These are phyloP conservation scores for Gambusia yucatana DNA, from an alignment of 2,797 vertebrate genomes.

Conservation along the genomic window DNA sequence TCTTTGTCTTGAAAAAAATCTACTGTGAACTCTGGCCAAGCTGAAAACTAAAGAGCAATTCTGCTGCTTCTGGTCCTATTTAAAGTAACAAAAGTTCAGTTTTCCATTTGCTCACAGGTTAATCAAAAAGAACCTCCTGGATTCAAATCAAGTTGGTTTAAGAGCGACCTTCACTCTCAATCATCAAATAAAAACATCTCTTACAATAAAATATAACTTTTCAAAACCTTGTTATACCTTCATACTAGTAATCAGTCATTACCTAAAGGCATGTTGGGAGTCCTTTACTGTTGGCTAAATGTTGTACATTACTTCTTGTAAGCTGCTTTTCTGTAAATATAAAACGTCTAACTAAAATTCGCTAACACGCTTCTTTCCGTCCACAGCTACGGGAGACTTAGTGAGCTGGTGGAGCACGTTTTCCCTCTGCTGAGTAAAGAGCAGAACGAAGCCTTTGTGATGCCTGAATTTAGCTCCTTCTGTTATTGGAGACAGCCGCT, in stretches of 20 bases:
- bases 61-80: not conserved
- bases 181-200: not conserved
- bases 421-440: slow-evolving; percentile 96
- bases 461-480: slow-evolving; percentile 97
- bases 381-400: slow-evolving; percentile 90
- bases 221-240: not conserved
- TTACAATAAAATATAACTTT: not conserved
- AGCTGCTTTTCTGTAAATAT: not conserved
- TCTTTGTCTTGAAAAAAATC: not conserved
- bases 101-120: not conserved
- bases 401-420: slow-evolving; percentile 96
- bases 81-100: not conserved
- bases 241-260: not conserved
- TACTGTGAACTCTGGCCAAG: not conserved
- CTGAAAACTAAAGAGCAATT: not conserved
- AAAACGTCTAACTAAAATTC: not conserved
- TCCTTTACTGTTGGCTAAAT: not conserved
- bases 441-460: slow-evolving; percentile 91
- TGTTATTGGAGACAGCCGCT: slow-evolving; percentile 96
- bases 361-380: not conserved
- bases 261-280: not conserved
- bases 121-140: not conserved
- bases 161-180: not conserved
- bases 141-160: not conserved
- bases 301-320: not conserved